Percentiles rank a stretch among this genome's conserved stretches.
phyloP scores from a whole-genome alignment of 2,888 invertebrate species.

The Leptinotarsa tumamoca region DNA sequence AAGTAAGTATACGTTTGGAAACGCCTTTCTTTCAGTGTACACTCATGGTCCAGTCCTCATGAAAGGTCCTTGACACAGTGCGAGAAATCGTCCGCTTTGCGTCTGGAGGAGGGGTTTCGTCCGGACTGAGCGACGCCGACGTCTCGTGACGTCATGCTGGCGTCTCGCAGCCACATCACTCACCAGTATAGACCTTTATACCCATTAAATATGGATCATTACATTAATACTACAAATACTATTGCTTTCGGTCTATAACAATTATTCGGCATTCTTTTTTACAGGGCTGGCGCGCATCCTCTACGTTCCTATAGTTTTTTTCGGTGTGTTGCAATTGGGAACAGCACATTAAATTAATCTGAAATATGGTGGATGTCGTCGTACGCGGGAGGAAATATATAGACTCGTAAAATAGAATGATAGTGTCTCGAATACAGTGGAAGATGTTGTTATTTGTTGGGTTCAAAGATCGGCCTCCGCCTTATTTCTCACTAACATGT shows the following conservation, averaged over 20 bases:
- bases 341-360: slow-evolving; percentile 31
- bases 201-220: slow-evolving; percentile 58
- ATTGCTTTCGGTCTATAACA: slow-evolving; percentile 43
- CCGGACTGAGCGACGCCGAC: slow-evolving; percentile 60
- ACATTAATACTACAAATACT: slow-evolving; percentile 48
- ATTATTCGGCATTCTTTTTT: slow-evolving; percentile 42
- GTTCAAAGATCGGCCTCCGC: too few relatives aligned
- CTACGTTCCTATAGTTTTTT: slow-evolving; percentile 31
- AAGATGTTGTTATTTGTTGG: too few relatives aligned
- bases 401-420: not conserved
- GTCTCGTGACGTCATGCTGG: slow-evolving; percentile 62
- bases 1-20: not conserved
- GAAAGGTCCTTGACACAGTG: slow-evolving; percentile 44
- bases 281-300: slow-evolving; percentile 24
- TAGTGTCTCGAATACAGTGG: too few relatives aligned
- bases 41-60: slow-evolving; percentile 29
- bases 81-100: slow-evolving; percentile 38
- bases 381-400: not conserved
- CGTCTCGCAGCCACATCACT: slow-evolving; percentile 61
- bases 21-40: not conserved
- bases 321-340: slow-evolving; percentile 22
- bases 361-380: slow-evolving; percentile 5
- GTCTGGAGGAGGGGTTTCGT: slow-evolving; percentile 50
- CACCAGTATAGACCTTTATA: slow-evolving; percentile 57
- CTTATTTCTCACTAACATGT: too few relatives aligned